Base-by-base conservation (phyloP, 2,797 vertebrate genomes). In the Pygocentrus nattereri region DNA sequence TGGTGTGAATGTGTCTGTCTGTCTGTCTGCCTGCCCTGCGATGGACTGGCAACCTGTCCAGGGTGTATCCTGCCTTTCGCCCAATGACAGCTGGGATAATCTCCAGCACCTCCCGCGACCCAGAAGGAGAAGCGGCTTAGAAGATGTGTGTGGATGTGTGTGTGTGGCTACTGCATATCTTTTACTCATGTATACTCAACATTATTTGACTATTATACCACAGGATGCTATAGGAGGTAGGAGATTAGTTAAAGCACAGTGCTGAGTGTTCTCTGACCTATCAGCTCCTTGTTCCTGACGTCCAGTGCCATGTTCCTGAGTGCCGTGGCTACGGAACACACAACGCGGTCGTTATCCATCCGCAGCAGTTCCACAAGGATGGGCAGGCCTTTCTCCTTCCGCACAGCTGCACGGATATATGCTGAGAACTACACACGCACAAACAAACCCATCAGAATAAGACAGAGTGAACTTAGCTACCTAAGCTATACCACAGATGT, bases 261-360 rank as follows among this genome's bases (percentile, higher is more conserved):
- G 11, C 41, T 11, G 4, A 21, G 70, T 13, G 3, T 41, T 69
- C 7, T 62, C 81, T 82, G 23, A 99, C 98, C 98, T 34, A 99
- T 99, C 0, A 99, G 96, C 90, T 99, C 98, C 90, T 99, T 99
- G 91, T 99, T 99, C 73, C 98, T 94, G 18, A 98, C 96, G 4
- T 99, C 98, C 69, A 99, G 84, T 0, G 98, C 97, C 98, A 99
- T 99, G 89, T 99, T 99, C 88, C 98, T 95, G 73, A 99, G 89
- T 54, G 98, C 97, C 0, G 97, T 99, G 5, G 98, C 98, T 47
- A 99, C 97, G 0, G 97, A 98, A 52, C 97, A 98, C 84, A 99
- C 98, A 78, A 99, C 98, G 61, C 97, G 92, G 86, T 99, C 98
- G 0, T 98, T 99, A 84, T 99, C 98, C 98, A 99, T 99, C 82